Evolutionary conservation across 2,113 vertebrate species (phyloP).

Genomic region (Aldabrachelys gigantea): DNA sequence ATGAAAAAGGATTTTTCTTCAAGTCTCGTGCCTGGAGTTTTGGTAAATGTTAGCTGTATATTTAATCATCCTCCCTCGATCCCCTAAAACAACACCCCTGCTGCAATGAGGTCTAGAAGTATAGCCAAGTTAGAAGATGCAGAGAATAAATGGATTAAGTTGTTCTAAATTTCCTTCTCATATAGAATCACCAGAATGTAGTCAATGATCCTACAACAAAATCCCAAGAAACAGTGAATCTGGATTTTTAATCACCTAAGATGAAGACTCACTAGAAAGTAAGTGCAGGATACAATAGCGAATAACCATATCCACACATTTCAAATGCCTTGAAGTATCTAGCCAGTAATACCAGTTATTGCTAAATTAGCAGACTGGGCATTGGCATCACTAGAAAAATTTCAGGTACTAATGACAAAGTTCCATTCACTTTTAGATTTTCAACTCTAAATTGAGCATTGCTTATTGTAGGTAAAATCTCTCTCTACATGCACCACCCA

Average conservation of each 20-base stretch:
- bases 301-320: background rate
- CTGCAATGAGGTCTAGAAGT: background rate
- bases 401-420: background rate
- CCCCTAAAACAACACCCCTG: too few relatives aligned
- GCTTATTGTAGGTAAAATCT: fast-evolving
- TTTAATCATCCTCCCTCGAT: background rate
- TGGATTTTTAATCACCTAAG: background rate
- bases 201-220: background rate
- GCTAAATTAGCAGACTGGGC: constrained; percentile 30
- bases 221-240: background rate
- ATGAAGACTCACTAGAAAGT: background rate
- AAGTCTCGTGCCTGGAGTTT: background rate
- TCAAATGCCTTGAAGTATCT: background rate
- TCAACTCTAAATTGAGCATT: background rate
- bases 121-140: background rate
- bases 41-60: background rate
- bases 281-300: fast-evolving
- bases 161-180: background rate
- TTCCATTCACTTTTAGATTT: background rate
- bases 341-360: constrained; percentile 30
- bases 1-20: background rate
- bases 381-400: background rate
- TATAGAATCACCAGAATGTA: background rate
- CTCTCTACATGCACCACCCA: fast-evolving
- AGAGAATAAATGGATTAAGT: background rate